Evolutionary conservation across 1,140 invertebrate species (phyloP), one percentile per base, ranked within the genome.

Genomic region (Cherax destructor): DNA sequence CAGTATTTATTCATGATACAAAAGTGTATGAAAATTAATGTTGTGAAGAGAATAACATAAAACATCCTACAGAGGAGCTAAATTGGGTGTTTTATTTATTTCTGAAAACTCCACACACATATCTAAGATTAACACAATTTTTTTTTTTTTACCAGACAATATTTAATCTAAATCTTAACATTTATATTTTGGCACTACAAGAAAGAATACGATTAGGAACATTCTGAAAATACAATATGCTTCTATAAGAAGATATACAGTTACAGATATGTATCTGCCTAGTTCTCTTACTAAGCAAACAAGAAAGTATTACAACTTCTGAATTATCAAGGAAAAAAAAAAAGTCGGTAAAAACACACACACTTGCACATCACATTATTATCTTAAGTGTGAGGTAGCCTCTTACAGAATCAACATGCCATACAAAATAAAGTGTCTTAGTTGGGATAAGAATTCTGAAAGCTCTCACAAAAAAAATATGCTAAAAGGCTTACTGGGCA

Each of bases 361-460:
- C 81, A 83, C 80, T 30, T 49, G 21, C 21, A 83, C 80, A 83
- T 69, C 18, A 65, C 59, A 30, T 65, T 21, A 16, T 83, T 83
- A 83, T 83, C n/a, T 69, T 83, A 69, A 41, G 69, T 47, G 59
- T 83, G 81, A 83, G 81, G 81, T 83, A 83, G 81, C 59, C 81
- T 69, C 59, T 69, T 65, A 65, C 59, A 69, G 9, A 69, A 49
- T 83, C 81, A 83, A 69, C 81, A 83, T 59, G 41, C 52, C 10
- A 83, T 30, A 69, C 41, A 21, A 65, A 69, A 83, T 47, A 41
- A 4, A 83, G n/a, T 69, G 69, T 21, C 24, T 74, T 74, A 41
- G 4, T 0, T 30, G 24, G 24, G 69, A 74, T 30, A 74, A 24
- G 9, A 74, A 74, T 74, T n/a, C n/a, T 30, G 3, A 74, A 74